Evolutionary conservation across 2,113 vertebrate species (phyloP).

Genomic region (Cyanocitta stelleri): DNA sequence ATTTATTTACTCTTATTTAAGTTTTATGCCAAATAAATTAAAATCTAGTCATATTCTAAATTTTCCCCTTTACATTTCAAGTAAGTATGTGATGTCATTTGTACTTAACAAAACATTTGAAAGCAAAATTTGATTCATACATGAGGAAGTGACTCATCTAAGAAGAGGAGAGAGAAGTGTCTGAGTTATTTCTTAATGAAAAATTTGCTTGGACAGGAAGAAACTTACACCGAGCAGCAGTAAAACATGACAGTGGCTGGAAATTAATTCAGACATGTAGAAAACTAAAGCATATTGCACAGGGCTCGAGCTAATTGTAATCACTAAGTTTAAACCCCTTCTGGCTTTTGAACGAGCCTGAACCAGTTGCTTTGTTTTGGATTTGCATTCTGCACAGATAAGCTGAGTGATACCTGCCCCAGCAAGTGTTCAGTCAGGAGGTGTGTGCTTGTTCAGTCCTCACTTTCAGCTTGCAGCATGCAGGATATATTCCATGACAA

Average conservation of each 20-base stretch:
- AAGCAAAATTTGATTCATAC: neutral
- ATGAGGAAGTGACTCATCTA: neutral
- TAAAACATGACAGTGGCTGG: neutral
- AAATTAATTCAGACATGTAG: neutral
- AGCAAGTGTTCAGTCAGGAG: neutral
- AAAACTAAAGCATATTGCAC: neutral
- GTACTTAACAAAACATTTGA: neutral
- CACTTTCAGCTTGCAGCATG: neutral
- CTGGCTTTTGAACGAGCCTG: neutral
- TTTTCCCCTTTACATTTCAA: neutral
- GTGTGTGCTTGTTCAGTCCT: neutral
- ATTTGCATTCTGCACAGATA: slow-evolving; percentile 15
- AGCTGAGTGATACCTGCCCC: neutral
- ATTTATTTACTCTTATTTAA: neutral
- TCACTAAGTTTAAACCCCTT: neutral
- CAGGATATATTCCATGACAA: neutral
- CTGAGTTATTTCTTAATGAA: neutral
- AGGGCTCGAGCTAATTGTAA: neutral
- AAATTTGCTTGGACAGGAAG: neutral
- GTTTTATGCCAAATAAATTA: neutral
- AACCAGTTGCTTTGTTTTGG: neutral
- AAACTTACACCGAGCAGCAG: neutral
- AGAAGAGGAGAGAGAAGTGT: neutral
- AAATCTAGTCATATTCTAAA: neutral
- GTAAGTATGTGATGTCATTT: neutral